phyloP scores from a whole-genome alignment of 1,140 invertebrate genomes.

The Argopecten irradians region DNA sequence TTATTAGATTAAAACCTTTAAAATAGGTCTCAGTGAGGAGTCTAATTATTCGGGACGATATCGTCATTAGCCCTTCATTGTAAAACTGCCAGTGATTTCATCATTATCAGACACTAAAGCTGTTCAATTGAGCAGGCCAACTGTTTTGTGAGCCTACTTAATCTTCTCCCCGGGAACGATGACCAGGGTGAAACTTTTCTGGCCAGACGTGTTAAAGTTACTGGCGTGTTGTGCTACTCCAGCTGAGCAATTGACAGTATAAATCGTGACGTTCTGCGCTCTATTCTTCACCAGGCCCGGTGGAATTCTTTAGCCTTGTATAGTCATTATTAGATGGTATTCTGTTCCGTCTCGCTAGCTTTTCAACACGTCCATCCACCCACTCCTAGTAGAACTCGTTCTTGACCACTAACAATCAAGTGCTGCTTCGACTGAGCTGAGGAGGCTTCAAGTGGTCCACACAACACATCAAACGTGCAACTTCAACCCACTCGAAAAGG shows the following conservation, averaged over 20 bases:
- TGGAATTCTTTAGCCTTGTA: background rate
- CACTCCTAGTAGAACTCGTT: background rate
- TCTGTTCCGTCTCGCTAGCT: background rate
- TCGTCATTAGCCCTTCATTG: slow-evolving; percentile 51
- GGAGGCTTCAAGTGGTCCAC: background rate
- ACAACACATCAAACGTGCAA: background rate
- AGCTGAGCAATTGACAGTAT: slow-evolving; percentile 10
- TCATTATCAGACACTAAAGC: slow-evolving; percentile 39
- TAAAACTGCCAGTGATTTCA: slow-evolving; percentile 37
- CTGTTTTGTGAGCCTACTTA: slow-evolving; percentile 45
- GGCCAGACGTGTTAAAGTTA: slow-evolving; percentile 27
- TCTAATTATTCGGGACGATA: slow-evolving; percentile 48
- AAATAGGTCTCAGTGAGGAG: slow-evolving; percentile 26
- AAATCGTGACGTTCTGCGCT: background rate
- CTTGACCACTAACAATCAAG: background rate
- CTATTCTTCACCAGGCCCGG: background rate
- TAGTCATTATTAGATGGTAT: background rate
- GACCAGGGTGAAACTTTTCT: slow-evolving; percentile 28
- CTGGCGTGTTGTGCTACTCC: background rate
- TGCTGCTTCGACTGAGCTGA: background rate
- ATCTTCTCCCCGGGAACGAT: slow-evolving; percentile 38
- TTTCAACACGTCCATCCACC: background rate
- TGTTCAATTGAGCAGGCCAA: slow-evolving; percentile 48
- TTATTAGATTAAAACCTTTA: slow-evolving; percentile 45
- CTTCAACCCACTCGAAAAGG: background rate